These are phyloP conservation scores for Pristiophorus japonicus DNA, from an alignment of 2,113 vertebrate species.

Conservation along the genomic window DNA sequence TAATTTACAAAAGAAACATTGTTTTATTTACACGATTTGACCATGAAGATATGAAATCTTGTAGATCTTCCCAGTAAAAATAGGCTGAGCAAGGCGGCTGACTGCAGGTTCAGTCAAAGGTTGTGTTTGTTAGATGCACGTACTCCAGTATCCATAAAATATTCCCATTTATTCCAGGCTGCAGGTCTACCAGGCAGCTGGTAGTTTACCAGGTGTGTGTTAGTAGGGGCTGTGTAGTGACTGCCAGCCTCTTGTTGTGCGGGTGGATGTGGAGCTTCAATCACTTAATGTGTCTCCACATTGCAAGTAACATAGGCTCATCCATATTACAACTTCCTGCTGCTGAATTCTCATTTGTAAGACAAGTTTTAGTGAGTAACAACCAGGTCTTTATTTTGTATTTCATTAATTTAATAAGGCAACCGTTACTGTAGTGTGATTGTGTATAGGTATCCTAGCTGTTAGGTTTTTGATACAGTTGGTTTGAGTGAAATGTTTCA, in stretches of 20 bases:
- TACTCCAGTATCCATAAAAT: conserved; percentile 64
- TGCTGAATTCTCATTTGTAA: conserved; percentile 85
- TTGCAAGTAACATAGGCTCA: conserved; percentile 72
- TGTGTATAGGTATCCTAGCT: conserved; percentile 72
- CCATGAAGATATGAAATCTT: background rate
- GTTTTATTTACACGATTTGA: conserved; percentile 35
- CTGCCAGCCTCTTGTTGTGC: conserved; percentile 62
- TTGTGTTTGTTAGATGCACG: conserved; percentile 59
- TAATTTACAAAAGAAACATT: conserved; percentile 43
- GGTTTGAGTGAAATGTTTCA: conserved; percentile 59
- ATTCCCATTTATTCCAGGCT: conserved; percentile 64
- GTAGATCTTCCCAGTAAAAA: conserved; percentile 22
- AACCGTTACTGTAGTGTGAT: conserved; percentile 94
- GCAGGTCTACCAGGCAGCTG: conserved; percentile 78
- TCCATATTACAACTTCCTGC: conserved; percentile 71
- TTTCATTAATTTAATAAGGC: conserved; percentile 81
- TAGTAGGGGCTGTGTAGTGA: conserved; percentile 51
- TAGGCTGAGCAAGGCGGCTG: conserved; percentile 40
- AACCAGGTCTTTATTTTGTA: conserved; percentile 80
- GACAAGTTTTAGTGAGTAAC: conserved; percentile 70
- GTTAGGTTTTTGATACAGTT: conserved; percentile 52
- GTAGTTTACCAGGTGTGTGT: conserved; percentile 64
- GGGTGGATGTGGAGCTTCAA: conserved; percentile 65
- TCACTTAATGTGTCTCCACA: conserved; percentile 60
- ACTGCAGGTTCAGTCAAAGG: conserved; percentile 84